Evolutionary conservation across 1,140 invertebrate species (phyloP).

Genomic region (Drosophila repleta): DNA sequence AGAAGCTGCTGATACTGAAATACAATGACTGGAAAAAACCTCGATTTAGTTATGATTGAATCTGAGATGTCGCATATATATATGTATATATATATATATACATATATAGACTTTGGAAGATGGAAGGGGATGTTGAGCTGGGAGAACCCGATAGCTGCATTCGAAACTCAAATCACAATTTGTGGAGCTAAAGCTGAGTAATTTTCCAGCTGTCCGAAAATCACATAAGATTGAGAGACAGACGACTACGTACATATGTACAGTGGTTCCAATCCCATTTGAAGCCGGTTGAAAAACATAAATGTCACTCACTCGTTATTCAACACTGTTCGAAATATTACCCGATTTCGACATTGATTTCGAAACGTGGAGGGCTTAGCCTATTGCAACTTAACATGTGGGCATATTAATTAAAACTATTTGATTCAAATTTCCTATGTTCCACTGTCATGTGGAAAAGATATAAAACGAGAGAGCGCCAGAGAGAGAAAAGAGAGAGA

Average conservation of each 20-base stretch:
- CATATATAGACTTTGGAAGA: neutral
- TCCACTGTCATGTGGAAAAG: conserved; percentile 48
- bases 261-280: conserved; percentile 24
- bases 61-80: conserved; percentile 5
- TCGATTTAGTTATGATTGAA: conserved; percentile 16
- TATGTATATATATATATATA: neutral
- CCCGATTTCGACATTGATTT: neutral
- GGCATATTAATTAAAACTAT: conserved; percentile 13
- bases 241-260: too few species aligned
- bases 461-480: conserved; percentile 33
- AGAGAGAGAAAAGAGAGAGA: conserved; percentile 1
- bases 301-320: neutral
- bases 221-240: conserved; percentile 38
- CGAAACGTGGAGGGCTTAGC: neutral
- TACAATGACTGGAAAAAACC: conserved; percentile 27
- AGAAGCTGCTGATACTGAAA: conserved; percentile 32
- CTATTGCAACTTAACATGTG: neutral
- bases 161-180: conserved; percentile 40
- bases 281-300: conserved; percentile 27
- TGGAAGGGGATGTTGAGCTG: conserved; percentile 1
- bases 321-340: conserved; percentile 1
- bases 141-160: conserved; percentile 23
- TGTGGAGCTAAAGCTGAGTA: conserved; percentile 35
- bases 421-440: conserved; percentile 36
- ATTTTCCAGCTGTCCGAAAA: conserved; percentile 51